Conservation (phyloP, 2,797 vertebrate species). For the Oreortyx pictus region DNA sequence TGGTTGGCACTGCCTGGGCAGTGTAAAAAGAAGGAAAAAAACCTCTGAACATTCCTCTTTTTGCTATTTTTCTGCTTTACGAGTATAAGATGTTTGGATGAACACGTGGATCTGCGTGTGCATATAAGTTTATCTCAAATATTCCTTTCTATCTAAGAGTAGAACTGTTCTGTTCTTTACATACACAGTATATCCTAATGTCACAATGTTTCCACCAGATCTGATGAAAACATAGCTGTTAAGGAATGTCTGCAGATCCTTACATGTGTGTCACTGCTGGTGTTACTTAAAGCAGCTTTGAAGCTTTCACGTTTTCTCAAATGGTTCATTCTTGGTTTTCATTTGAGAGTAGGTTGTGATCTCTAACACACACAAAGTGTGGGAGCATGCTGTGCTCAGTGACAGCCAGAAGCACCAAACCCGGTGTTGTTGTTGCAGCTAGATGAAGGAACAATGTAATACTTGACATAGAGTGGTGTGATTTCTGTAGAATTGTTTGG, state of each 20-base stretch:
- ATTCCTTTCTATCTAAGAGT: background rate
- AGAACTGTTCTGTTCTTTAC: background rate
- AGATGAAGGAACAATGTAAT: background rate
- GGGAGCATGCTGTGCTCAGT: background rate
- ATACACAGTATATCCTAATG: background rate
- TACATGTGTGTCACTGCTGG: background rate
- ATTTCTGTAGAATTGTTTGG: background rate
- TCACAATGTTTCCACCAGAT: background rate
- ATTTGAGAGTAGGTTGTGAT: background rate
- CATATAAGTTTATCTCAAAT: background rate
- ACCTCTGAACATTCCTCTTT: background rate
- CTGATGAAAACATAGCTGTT: background rate
- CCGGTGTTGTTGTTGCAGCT: background rate
- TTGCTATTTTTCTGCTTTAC: background rate
- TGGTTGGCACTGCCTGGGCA: background rate
- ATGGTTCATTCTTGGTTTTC: background rate
- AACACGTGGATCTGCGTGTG: rapidly evolving
- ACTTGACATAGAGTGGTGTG: background rate
- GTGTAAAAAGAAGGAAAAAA: background rate
- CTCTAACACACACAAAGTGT: background rate
- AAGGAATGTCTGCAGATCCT: background rate
- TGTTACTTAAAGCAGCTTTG: background rate
- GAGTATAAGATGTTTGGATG: background rate
- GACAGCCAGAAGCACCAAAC: background rate
- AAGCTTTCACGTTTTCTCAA: background rate